Evolutionary conservation across 2,888 invertebrate species (phyloP), one percentile per base, ranked within the genome.

Genomic region (Cephus spinipes): DNA sequence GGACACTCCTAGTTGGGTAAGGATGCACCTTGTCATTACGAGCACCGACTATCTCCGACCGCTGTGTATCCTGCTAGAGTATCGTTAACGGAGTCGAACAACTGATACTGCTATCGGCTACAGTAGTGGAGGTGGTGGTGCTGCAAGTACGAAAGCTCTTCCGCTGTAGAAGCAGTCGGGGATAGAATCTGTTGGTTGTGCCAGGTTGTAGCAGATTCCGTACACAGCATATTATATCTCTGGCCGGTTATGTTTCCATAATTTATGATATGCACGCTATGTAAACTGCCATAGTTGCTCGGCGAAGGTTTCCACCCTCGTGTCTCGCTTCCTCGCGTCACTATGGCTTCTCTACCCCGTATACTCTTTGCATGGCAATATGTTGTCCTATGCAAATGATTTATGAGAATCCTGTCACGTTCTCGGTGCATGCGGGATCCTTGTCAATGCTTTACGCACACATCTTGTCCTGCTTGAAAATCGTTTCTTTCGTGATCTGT

Each of bases 211-310:
- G 33, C 71, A 71, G 31, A 71, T 33, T 71, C 71, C 33, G 71
- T 55, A 77, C 77, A 80, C 75, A 80, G 81, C 80, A 71, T 80
- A 76, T 80, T 80, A 79, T 84, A 81, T 82, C 81, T 81, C 79
- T 77, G 68, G 77, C 74, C 79, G 74, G 81, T 83, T 85, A 81
- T 82, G 85, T 83, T 83, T 80, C 81, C 79, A 79, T 83, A 87
- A 87, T 88, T 88, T 87, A 87, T 84, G 85, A 84, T 84, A 84
- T 81, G 75, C 79, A 79, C 75, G 76, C 81, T 83, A 82, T 83
- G 80, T 81, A 83, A 84, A 83, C 83, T 81, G 79, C 78, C 83
- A 83, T 81, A 82, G 83, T 84, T 83, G 80, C 81, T 75, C 71
- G 73, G 55, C 77, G 78, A 80, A 79, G 81, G 79, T 79, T 55